Base-by-base conservation (phyloP, 2,888 invertebrate species). In the Tenthredo livida region DNA sequence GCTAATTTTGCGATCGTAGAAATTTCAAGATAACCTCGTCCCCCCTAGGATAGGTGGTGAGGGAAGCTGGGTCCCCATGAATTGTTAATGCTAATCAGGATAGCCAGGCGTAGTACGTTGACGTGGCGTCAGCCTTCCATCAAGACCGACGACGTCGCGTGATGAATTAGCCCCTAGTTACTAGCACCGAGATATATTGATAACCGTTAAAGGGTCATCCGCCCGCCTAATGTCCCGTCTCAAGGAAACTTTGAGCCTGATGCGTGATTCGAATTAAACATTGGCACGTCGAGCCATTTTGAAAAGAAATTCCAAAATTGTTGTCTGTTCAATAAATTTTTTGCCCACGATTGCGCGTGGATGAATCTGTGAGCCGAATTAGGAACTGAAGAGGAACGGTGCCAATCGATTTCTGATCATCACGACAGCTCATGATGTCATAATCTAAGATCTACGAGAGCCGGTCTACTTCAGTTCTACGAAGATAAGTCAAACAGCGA, bases 71-170 rank as follows among this genome's bases (percentile, higher is more conserved):
- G 78, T 78, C 58, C 67, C 43, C 47, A 91, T 91, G 91, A 91
- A 91, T 91, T 90, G 90, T 91, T 91, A 91, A 91, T 91, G 91
- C 91, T 91, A 91, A 91, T 91, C 91, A 91, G 89, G 87, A 89
- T 90, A 88, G 90, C 90, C 89, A 89, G 89, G 89, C 83, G 84
- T 89, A 87, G 88, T 86, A 84, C 85, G 88, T 87, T 87, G 88
- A 87, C 88, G 88, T 90, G 89, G 89, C 89, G 90, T 91, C 90
- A 89, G 90, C 88, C 90, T 89, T 89, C 89, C 89, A 89, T 90
- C 90, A 90, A 61, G 87, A 87, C 87, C 86, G 88, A 88, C 87
- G 87, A 87, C 88, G 87, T 89, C 88, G 72, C 80, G 37, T 90
- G 91, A 90, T 91, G 88, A 90, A 91, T 91, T 90, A 91, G 89